Conservation (phyloP, 2,113 vertebrate species). For the Felis catus region F.catus_Fca126_mat1.0 CM031411.1:20310501-20311000, state of each 20-base stretch:
- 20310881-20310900: slow-evolving; percentile 11
- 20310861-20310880: background rate
- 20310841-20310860: background rate
- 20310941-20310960: background rate
- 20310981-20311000: background rate
- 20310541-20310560: background rate
- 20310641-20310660: background rate
- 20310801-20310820: slow-evolving; percentile 4
- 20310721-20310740: background rate
- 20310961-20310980: background rate
- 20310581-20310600: background rate
- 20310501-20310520: background rate
- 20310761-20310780: background rate
- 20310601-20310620: background rate
- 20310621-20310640: slow-evolving; percentile 1
- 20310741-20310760: background rate
- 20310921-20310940: background rate
- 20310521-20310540: background rate
- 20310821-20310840: slow-evolving; percentile 16
- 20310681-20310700: slow-evolving; percentile 9
- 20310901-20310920: background rate
- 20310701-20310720: background rate
- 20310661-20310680: background rate
- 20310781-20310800: background rate
- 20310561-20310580: slow-evolving; percentile 1